Percentiles rank a stretch among this genome's conserved stretches.
Evolutionary conservation across 2,113 vertebrate species (phyloP).

Genomic region (Apeltes quadracus): DNA sequence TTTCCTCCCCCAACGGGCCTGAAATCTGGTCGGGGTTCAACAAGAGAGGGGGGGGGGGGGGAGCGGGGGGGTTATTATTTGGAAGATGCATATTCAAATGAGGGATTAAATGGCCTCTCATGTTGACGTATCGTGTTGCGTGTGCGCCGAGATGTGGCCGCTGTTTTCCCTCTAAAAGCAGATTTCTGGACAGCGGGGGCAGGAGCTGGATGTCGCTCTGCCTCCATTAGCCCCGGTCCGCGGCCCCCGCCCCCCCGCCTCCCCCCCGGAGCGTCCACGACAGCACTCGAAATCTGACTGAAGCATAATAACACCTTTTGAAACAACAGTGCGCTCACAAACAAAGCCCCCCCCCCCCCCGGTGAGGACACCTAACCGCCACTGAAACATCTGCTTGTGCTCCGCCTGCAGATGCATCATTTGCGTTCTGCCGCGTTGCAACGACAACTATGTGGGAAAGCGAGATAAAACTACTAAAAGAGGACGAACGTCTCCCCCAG

Average conservation of each 20-base stretch:
- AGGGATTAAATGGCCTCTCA: conserved; percentile 78
- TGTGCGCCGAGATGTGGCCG: conserved; percentile 60
- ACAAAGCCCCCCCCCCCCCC: conserved; percentile 27
- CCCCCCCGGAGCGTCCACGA: conserved; percentile 66
- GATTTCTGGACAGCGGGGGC: conserved; percentile 75
- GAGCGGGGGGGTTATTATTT: background rate
- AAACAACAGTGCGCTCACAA: conserved; percentile 52
- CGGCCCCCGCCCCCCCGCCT: conserved; percentile 68
- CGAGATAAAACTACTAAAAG: conserved; percentile 15
- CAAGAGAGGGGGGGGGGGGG: conserved; percentile 40
- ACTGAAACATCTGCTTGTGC: conserved; percentile 79
- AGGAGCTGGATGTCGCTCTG: conserved; percentile 66
- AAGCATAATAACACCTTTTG: conserved; percentile 76
- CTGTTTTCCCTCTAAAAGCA: conserved; percentile 75
- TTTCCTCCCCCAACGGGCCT: conserved; percentile 91
- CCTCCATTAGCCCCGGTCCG: conserved; percentile 77
- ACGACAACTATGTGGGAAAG: conserved; percentile 39
- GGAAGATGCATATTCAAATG: conserved; percentile 88
- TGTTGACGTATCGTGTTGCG: conserved; percentile 70
- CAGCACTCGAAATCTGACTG: conserved; percentile 68
- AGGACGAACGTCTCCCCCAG: conserved; percentile 12
- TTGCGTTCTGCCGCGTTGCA: conserved; percentile 51
- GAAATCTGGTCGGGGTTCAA: conserved; percentile 96
- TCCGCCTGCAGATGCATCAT: conserved; percentile 74
- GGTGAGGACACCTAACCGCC: conserved; percentile 71